Conservation (phyloP, 2,888 invertebrate genomes). For the Dynastes hyllus region DNA sequence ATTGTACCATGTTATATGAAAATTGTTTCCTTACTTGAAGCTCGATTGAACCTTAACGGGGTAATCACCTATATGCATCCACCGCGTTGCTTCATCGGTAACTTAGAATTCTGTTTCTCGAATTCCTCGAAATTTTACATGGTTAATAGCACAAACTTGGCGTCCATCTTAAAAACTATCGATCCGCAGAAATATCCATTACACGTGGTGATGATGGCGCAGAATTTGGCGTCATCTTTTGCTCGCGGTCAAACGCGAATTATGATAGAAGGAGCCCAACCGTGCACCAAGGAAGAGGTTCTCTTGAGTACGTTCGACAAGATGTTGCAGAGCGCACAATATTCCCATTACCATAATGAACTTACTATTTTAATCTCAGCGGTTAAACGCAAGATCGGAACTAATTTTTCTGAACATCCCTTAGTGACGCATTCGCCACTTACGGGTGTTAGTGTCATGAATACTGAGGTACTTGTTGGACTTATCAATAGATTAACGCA, state of each 20-base stretch:
- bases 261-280: background rate
- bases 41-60: background rate
- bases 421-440: background rate
- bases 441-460: background rate
- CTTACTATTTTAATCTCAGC: background rate
- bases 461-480: background rate
- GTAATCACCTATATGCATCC: background rate
- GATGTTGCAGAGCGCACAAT: background rate
- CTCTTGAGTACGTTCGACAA: background rate
- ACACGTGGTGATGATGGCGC: background rate
- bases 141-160: background rate
- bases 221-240: background rate
- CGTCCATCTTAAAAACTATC: background rate
- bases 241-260: background rate
- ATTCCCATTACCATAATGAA: background rate
- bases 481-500: background rate
- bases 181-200: background rate
- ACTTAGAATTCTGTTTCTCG: background rate
- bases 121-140: too few relatives aligned
- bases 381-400: background rate
- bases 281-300: slow-evolving; percentile 1
- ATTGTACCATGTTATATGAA: slow-evolving; percentile 8
- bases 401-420: too few relatives aligned
- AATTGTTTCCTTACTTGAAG: background rate
- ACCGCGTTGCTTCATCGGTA: slow-evolving; percentile 2